Percentiles rank a stretch among this genome's conserved stretches.
These are phyloP conservation scores for Acrobasis consociella DNA, from an alignment of 2,888 invertebrate species.

Conservation along the genomic window DNA sequence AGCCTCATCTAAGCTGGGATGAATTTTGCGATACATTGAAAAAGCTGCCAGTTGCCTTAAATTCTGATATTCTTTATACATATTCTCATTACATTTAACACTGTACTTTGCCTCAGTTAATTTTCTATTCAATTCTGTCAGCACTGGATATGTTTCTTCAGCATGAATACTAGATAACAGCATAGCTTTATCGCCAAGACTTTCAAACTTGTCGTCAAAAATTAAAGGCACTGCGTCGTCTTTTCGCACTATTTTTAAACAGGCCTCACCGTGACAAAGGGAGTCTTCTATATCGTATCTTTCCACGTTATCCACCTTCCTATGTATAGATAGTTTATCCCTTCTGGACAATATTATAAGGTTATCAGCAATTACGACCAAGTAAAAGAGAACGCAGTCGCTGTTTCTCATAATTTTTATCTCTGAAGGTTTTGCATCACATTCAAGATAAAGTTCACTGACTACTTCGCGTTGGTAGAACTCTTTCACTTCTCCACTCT, in stretches of 20 bases:
- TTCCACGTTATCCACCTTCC: constrained; percentile 49
- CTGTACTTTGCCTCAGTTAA: constrained; percentile 59
- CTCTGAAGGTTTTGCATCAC: constrained; percentile 35
- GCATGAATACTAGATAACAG: constrained; percentile 27
- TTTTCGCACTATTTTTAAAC: constrained; percentile 50
- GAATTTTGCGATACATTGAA: constrained; percentile 47
- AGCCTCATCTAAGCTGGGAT: constrained; percentile 47
- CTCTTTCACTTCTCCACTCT: constrained; percentile 58
- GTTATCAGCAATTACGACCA: constrained; percentile 47
- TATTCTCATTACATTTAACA: constrained; percentile 54
- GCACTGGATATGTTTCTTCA: constrained; percentile 46
- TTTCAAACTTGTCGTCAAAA: constrained; percentile 64
- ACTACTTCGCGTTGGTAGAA: constrained; percentile 55
- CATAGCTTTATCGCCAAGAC: constrained; percentile 37
- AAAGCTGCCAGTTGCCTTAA: constrained; percentile 56
- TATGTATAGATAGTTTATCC: constrained; percentile 41
- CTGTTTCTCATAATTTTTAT: constrained; percentile 57
- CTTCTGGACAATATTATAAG: constrained; percentile 55
- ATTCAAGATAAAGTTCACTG: constrained; percentile 43
- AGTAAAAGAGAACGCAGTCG: constrained; percentile 58
- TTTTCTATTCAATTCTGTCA: constrained; percentile 56
- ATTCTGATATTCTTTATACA: constrained; percentile 47
- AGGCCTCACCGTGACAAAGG: constrained; percentile 50
- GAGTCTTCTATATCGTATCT: constrained; percentile 53
- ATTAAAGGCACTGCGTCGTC: constrained; percentile 62